Percentiles rank a stretch among this genome's conserved stretches.
Conservation (phyloP, 2,113 vertebrate genomes). For the Chaetura pelagica region DNA sequence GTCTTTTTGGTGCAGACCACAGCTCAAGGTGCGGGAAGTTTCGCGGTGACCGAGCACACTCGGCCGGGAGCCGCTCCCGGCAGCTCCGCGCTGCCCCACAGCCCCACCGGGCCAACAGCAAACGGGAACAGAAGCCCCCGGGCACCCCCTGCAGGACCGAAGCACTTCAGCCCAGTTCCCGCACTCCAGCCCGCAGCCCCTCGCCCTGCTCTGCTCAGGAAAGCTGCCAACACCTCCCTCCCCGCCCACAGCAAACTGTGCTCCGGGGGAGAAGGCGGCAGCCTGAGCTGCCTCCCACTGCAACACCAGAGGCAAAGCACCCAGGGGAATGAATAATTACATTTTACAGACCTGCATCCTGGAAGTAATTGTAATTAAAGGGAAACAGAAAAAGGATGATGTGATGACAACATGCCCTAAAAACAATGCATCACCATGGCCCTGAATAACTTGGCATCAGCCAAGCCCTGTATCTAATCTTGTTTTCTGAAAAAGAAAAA, state of each 20-base stretch:
- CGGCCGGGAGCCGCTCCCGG: rapidly evolving
- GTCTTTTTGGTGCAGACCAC: neutral
- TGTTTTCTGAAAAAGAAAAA: neutral
- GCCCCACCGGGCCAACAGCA: rapidly evolving
- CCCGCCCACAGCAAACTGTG: neutral
- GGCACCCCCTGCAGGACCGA: rapidly evolving
- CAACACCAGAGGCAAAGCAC: neutral
- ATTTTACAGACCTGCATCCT: conserved; percentile 16
- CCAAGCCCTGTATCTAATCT: neutral
- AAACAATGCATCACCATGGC: neutral
- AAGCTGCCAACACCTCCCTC: neutral
- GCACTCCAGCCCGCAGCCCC: rapidly evolving
- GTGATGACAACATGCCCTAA: neutral
- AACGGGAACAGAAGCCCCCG: rapidly evolving
- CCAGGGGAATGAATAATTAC: neutral
- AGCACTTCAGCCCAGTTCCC: rapidly evolving
- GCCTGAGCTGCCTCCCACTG: neutral
- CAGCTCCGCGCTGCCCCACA: neutral
- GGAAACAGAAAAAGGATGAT: neutral
- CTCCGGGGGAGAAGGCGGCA: rapidly evolving
- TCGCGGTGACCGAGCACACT: rapidly evolving
- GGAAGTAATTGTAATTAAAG: neutral
- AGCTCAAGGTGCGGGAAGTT: neutral
- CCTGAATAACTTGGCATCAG: neutral
- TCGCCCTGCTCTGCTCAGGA: rapidly evolving